Conservation (phyloP, 1,140 invertebrate species). For the Drosophila oshimai region DNA sequence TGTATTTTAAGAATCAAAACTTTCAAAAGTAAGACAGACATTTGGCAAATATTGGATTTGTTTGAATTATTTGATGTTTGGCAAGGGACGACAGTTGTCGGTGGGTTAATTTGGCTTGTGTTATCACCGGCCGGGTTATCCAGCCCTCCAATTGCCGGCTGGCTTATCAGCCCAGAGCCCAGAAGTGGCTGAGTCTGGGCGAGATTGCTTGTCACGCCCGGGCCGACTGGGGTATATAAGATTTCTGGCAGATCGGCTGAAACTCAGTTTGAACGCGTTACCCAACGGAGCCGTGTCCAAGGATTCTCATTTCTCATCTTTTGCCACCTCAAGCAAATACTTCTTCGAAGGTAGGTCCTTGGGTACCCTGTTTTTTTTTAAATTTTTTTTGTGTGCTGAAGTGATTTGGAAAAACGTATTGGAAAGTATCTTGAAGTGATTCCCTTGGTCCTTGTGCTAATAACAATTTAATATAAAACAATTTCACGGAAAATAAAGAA, state of each 20-base stretch:
- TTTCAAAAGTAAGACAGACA: too few species aligned
- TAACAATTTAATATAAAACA: too few species aligned
- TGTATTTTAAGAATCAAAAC: too few species aligned
- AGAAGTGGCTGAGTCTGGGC: not conserved
- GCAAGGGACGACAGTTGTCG: not conserved
- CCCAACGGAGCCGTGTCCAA: constrained; percentile 34
- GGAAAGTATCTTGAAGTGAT: not conserved
- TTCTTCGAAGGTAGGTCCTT: constrained; percentile 41
- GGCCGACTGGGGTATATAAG: constrained; percentile 58
- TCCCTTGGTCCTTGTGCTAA: too few species aligned
- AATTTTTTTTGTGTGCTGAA: constrained; percentile 4
- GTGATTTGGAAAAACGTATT: not conserved
- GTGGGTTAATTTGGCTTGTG: constrained; percentile 19
- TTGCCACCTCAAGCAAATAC: not conserved
- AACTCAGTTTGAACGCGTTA: constrained; percentile 54
- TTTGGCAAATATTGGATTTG: too few species aligned
- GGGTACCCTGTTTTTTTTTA: not conserved
- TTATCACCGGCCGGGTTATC: constrained; percentile 17
- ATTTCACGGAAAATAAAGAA: too few species aligned
- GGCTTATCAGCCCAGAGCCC: constrained; percentile 16
- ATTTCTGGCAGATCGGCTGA: constrained; percentile 21
- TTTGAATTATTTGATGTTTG: not conserved
- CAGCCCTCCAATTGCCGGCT: constrained; percentile 10
- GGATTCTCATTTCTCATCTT: constrained; percentile 17
- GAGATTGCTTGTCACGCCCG: constrained; percentile 30